These are phyloP conservation scores for Empidonax traillii DNA, from an alignment of 2,113 vertebrate species.

Conservation along the genomic window DNA sequence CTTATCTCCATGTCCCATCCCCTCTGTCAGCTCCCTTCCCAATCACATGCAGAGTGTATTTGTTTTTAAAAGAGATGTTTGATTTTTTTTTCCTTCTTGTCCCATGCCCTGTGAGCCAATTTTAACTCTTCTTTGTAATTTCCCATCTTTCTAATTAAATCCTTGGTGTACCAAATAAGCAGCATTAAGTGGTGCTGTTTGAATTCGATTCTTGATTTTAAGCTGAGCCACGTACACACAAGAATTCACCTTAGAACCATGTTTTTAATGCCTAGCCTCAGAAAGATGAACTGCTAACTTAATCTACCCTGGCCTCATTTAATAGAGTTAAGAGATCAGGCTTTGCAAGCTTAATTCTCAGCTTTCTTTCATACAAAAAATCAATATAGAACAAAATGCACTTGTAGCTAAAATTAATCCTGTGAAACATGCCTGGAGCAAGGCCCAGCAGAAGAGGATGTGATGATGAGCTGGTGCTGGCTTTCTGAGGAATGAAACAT, in stretches of 20 bases:
- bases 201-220: background rate
- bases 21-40: background rate
- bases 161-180: background rate
- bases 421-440: background rate
- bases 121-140: background rate
- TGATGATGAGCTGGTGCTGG: background rate
- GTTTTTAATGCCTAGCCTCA: constrained; percentile 20
- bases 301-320: constrained; percentile 19
- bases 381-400: constrained; percentile 22
- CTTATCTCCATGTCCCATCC: accelerated
- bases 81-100: background rate
- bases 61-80: background rate
- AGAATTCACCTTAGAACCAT: background rate
- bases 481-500: background rate
- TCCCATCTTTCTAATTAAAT: background rate
- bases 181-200: background rate
- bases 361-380: constrained; percentile 6
- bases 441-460: background rate
- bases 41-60: accelerated
- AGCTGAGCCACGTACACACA: background rate
- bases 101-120: background rate
- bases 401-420: constrained; percentile 16
- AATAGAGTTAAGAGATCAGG: constrained; percentile 18
- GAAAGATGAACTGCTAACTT: constrained; percentile 33
- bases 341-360: constrained; percentile 40